phyloP scores from a whole-genome alignment of 2,113 vertebrate genomes.

The Cyprinodon variegatus region DNA sequence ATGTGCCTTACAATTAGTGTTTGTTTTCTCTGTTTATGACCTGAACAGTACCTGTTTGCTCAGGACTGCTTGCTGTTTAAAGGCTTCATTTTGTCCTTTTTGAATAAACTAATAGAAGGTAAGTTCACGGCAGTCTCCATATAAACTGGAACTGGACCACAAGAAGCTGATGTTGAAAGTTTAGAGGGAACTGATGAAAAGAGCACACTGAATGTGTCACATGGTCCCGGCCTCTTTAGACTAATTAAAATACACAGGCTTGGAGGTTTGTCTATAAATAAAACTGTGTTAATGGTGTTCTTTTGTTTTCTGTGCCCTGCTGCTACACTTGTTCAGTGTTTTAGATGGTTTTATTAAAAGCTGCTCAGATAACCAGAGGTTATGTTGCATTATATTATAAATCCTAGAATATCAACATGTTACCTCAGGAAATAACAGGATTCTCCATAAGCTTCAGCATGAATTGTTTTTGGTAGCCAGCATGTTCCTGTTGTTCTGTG shows the following conservation, averaged over 20 bases:
- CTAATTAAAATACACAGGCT: too few species aligned
- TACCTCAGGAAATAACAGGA: neutral
- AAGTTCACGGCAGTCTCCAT: neutral
- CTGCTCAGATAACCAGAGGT: slow-evolving; percentile 31
- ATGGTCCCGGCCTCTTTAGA: neutral
- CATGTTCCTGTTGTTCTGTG: neutral
- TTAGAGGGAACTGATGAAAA: neutral
- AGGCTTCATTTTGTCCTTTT: neutral
- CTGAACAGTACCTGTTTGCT: too few species aligned
- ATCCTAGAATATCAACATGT: neutral
- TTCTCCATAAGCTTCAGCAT: slow-evolving; percentile 8
- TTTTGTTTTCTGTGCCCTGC: slow-evolving; percentile 2
- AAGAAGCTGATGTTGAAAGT: neutral
- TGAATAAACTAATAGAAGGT: neutral
- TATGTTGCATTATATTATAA: neutral
- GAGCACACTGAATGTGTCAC: neutral
- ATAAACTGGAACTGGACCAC: too few species aligned
- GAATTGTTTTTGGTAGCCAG: slow-evolving; percentile 14
- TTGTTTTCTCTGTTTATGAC: too few species aligned
- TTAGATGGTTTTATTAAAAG: slow-evolving; percentile 25
- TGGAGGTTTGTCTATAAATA: too few species aligned
- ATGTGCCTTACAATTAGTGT: too few species aligned
- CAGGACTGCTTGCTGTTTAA: neutral
- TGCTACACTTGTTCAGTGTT: slow-evolving; percentile 13
- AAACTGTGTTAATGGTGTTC: too few species aligned